phyloP scores from a whole-genome alignment of 2,113 vertebrate species.

The Heliornis fulica region DNA sequence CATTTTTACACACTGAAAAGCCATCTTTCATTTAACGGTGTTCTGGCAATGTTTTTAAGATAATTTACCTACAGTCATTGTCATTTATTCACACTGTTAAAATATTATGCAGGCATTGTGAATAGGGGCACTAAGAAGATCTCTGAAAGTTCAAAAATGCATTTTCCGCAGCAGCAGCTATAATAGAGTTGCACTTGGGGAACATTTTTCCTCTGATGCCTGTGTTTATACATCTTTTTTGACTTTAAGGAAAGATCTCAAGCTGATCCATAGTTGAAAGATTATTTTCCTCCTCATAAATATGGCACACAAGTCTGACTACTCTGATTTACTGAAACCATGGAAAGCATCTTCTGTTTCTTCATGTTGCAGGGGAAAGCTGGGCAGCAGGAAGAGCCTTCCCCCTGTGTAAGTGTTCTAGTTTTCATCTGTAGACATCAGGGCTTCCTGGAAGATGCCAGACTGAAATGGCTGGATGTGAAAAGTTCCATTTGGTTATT shows the following conservation, averaged over 20 bases:
- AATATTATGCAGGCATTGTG: neutral
- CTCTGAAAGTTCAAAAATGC: neutral
- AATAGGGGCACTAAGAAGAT: neutral
- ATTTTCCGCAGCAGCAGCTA: neutral
- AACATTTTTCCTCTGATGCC: neutral
- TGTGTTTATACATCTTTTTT: slow-evolving; percentile 9
- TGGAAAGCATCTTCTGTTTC: neutral
- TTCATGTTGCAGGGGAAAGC: neutral
- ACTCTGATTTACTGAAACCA: neutral
- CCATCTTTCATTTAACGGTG: slow-evolving; percentile 34
- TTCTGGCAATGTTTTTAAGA: slow-evolving; percentile 17
- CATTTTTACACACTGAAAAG: slow-evolving; percentile 45
- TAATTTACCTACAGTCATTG: slow-evolving; percentile 22
- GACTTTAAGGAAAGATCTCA: neutral
- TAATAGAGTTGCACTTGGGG: neutral
- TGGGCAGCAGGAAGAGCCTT: neutral
- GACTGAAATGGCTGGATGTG: neutral
- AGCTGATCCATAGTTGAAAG: neutral
- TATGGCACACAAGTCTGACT: neutral
- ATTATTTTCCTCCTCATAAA: neutral
- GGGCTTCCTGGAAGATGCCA: neutral
- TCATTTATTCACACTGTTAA: neutral
- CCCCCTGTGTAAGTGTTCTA: neutral
- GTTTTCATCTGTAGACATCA: neutral
- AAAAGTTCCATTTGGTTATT: slow-evolving; percentile 32